Evolutionary conservation across 2,797 vertebrate species (phyloP).

Genomic region (Sebastes goodei): DNA sequence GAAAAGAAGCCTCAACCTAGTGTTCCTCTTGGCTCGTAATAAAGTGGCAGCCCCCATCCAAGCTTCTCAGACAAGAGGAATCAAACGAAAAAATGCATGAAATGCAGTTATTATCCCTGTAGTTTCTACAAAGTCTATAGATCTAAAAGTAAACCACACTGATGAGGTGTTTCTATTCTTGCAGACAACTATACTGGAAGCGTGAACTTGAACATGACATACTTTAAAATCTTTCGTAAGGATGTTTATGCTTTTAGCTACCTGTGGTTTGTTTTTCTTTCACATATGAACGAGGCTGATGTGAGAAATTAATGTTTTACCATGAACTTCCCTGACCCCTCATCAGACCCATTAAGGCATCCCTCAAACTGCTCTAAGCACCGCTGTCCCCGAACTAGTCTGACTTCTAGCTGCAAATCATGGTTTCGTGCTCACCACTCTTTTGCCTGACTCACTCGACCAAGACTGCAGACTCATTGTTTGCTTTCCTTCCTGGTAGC

Average conservation of each 20-base stretch:
- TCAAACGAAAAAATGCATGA: slow-evolving; percentile 64
- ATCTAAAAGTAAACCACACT: not conserved
- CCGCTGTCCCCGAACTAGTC: slow-evolving; percentile 22
- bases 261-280: slow-evolving; percentile 23
- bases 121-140: not conserved
- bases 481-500: slow-evolving; percentile 74
- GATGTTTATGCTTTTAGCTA: slow-evolving; percentile 2
- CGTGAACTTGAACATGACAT: not conserved
- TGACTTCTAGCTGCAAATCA: slow-evolving; percentile 51
- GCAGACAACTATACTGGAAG: not conserved
- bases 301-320: slow-evolving; percentile 26
- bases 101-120: slow-evolving; percentile 52
- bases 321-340: slow-evolving; percentile 49
- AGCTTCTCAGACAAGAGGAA: slow-evolving; percentile 52
- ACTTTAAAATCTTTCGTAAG: not conserved
- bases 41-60: slow-evolving; percentile 61
- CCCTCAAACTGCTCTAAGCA: slow-evolving; percentile 41
- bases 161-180: not conserved
- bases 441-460: slow-evolving; percentile 55
- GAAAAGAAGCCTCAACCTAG: slow-evolving; percentile 66
- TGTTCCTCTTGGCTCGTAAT: slow-evolving; percentile 73
- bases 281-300: slow-evolving; percentile 32
- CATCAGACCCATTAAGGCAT: slow-evolving; percentile 42
- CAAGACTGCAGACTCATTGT: slow-evolving; percentile 70
- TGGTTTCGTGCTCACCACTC: slow-evolving; percentile 37